Evolutionary conservation across 2,113 vertebrate genomes (phyloP), one percentile per base, ranked within the genome.

Genomic region (Piprites chloris): DNA sequence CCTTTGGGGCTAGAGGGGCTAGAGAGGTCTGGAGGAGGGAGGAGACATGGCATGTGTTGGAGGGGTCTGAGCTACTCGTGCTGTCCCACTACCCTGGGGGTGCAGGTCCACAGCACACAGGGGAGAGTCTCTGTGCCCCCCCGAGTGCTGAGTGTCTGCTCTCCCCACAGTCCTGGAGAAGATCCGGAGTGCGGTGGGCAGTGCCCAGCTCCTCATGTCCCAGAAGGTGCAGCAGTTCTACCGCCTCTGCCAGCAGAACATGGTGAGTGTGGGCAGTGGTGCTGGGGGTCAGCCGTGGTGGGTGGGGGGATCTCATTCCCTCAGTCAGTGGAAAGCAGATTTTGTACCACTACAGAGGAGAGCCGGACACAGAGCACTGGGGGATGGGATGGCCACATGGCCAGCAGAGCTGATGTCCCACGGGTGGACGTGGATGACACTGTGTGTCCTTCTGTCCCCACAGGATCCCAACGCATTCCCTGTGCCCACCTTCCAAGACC

Each of bases 211-310:
- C 97, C 98, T 99, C 95, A 99, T 99, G 98, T 99, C 99, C 95
- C 99, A 99, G 97, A 99, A 99, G 94, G 99, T 99, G 85, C 99
- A 99, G 97, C 99, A 99, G 98, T 99, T 99, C 96, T 99, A 99
- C 97, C 98, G 99, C 80, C 99, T 99, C 94, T 99, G 99, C 97
- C 99, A 99, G 97, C 99, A 99, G 98, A 99, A 98, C 97, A 98
- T 99, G 99, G 99, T 99, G 96, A 98, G 99, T 77, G 49, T 59
- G 8, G 20, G 24, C 66, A 87, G 61, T 3, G 0, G 32, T 19
- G 87, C 58, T 1, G 1, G 3, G 61, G 63, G 16, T 7, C 49
- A 39, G 27, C 67, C 32, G 2, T 0, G 42, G 39, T 2, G 11
- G 33, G 33, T 1, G 4, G 5, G 28, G 28, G 37, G 5, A 5